Evolutionary conservation across 37 sponge, comb jelly and placozoan species (phyloP).

Genomic region (Geodia barretti): DNA sequence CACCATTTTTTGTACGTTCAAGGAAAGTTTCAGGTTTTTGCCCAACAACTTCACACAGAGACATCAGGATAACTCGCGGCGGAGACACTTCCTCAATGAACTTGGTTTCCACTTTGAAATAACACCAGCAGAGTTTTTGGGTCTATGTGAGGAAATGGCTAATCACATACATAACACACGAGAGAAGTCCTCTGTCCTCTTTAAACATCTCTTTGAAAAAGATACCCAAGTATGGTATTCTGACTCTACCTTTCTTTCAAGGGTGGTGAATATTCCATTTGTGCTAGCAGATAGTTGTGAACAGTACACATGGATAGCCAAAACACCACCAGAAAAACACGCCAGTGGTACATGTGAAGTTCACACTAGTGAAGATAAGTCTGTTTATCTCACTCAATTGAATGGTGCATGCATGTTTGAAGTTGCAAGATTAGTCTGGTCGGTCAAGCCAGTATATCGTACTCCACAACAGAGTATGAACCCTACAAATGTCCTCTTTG

Average conservation of each 20-base stretch:
- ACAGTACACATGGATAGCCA: slow-evolving; percentile 30
- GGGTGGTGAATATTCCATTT: slow-evolving; percentile 38
- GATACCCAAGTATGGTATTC: slow-evolving; percentile 8
- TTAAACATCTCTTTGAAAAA: slow-evolving; percentile 34
- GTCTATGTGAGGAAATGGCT: slow-evolving; percentile 12
- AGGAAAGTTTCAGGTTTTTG: slow-evolving; percentile 16
- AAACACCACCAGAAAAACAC: neutral
- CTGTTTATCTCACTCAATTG: neutral
- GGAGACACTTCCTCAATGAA: slow-evolving; percentile 38
- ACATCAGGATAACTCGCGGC: neutral
- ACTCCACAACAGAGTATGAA: neutral
- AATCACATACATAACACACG: neutral
- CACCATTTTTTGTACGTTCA: slow-evolving; percentile 28
- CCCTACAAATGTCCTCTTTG: neutral
- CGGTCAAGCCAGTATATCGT: slow-evolving; percentile 44
- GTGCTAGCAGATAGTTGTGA: slow-evolving; percentile 1
- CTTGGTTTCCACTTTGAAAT: slow-evolving; percentile 9
- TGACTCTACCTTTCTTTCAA: neutral
- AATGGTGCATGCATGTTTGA: neutral
- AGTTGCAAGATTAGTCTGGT: slow-evolving; percentile 36
- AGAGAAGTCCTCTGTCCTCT: slow-evolving; percentile 26
- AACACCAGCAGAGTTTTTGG: slow-evolving; percentile 18
- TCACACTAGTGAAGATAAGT: neutral
- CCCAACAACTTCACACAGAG: neutral
- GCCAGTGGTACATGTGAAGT: neutral